Conservation (phyloP, 92 coral and sea anemone genomes). For the Pocillopora grandis region DNA sequence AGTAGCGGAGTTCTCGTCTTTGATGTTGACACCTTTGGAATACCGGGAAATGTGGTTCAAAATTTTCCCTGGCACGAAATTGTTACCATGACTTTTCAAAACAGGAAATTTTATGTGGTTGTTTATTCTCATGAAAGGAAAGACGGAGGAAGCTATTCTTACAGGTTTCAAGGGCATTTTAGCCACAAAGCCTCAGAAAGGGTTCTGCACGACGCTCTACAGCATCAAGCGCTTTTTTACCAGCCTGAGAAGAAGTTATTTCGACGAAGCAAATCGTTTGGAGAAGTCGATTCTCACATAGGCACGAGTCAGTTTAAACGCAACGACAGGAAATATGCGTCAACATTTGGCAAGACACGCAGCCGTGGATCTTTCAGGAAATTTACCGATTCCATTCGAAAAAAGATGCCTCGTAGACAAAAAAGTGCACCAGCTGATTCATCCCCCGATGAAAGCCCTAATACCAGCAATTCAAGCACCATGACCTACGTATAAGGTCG, state of each 20-base stretch:
- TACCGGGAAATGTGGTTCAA: slow-evolving; percentile 57
- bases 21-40: slow-evolving; percentile 53
- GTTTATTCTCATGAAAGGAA: slow-evolving; percentile 69
- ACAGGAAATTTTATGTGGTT: slow-evolving; percentile 82
- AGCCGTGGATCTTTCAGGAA: slow-evolving; percentile 61
- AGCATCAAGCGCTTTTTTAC: slow-evolving; percentile 63
- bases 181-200: slow-evolving; percentile 92
- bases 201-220: slow-evolving; percentile 59
- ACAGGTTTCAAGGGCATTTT: slow-evolving; percentile 87
- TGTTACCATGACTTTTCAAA: slow-evolving; percentile 71
- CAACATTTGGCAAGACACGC: slow-evolving; percentile 43
- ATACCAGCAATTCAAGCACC: neutral
- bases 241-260: slow-evolving; percentile 72
- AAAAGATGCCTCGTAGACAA: slow-evolving; percentile 64
- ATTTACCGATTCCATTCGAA: slow-evolving; percentile 61
- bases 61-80: slow-evolving; percentile 84
- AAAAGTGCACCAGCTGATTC: slow-evolving; percentile 35
- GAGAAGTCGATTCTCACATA: slow-evolving; percentile 68
- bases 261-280: slow-evolving; percentile 85
- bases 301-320: slow-evolving; percentile 42
- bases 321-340: slow-evolving; percentile 62
- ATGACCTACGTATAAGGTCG: slow-evolving; percentile 20
- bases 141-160: slow-evolving; percentile 77
- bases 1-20: slow-evolving; percentile 76
- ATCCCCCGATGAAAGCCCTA: slow-evolving; percentile 11